Conservation (phyloP, 2,888 invertebrate species). For the Cylindroiulus punctatus region DNA sequence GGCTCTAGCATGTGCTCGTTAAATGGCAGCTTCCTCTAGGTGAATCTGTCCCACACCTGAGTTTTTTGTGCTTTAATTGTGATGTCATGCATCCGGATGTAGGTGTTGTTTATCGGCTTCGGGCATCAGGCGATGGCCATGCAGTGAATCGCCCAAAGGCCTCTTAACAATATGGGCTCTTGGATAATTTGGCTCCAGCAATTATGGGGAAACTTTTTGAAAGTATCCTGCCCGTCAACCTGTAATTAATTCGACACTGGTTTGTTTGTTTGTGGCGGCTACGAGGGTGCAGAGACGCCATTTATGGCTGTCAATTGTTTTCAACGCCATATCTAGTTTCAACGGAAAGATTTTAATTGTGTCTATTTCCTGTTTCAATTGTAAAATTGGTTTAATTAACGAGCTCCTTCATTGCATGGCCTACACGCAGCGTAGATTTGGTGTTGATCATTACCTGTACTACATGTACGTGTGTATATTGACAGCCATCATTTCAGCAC, state of each 20-base stretch:
- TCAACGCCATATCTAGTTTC: not conserved
- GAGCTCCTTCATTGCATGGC: conserved; percentile 30
- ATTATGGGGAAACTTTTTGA: conserved; percentile 17
- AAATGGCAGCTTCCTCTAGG: not conserved
- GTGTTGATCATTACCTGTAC: too few species aligned
- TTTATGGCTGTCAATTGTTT: conserved; percentile 37
- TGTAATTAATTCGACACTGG: conserved; percentile 44
- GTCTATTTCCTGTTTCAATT: conserved; percentile 28
- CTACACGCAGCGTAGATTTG: not conserved
- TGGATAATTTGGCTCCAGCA: conserved; percentile 19
- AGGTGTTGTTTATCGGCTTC: conserved; percentile 45
- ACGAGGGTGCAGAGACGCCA: conserved; percentile 11
- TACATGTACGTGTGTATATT: too few species aligned
- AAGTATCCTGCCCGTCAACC: conserved; percentile 39
- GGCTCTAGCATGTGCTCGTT: conserved; percentile 24
- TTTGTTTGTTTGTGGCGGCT: not conserved
- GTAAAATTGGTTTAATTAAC: conserved; percentile 43
- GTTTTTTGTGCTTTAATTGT: not conserved
- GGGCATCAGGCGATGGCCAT: conserved; percentile 17
- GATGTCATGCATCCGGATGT: conserved; percentile 45
- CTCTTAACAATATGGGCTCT: conserved; percentile 39
- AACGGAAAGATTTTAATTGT: conserved; percentile 43
- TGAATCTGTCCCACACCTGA: conserved; percentile 45
- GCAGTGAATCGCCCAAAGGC: not conserved
- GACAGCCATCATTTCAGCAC: too few species aligned